Evolutionary conservation across 2,888 invertebrate genomes (phyloP), one percentile per base, ranked within the genome.

Genomic region (Brachyopa scutellaris): DNA sequence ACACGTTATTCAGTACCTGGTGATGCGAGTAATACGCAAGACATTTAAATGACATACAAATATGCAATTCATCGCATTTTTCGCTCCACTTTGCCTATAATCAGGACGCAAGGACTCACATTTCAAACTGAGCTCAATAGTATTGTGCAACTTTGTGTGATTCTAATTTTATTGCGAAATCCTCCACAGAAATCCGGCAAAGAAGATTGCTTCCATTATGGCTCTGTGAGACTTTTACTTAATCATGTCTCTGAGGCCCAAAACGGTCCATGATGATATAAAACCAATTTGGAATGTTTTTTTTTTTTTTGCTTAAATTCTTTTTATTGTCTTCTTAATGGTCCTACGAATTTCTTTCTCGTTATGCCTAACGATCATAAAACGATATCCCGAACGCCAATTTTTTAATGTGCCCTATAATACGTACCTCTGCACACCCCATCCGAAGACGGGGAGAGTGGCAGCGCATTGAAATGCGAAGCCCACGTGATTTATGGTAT

Each of bases 311-410:
- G n/a, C 13, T 5, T 13, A 36, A 55, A 29, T 36, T 36, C n/a
- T 51, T 73, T 62, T 62, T 73, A 73, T 72, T 73, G 45, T 73
- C 53, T 55, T 36, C 51, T 36, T 62, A 73, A 73, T 62, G 72
- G 62, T 47, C 62, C 51, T 49, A n/a, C 42, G 61, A 76, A 76
- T 61, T 76, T 67, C 45, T 61, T 67, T n/a, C 59, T 76, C 67
- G 74, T 76, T 76, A 67, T 76, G 33, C 53, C 61, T 67, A 76
- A 76, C 67, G 76, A 61, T 67, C 76, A 67, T 76, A 76, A 76
- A 76, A 55, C 61, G 76, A 67, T 76, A 61, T 67, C 59, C 51
- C 51, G 53, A 69, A 61, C 51, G 61, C 61, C 76, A 76, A 67
- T 67, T 76, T 67, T 76, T 59, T 64, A 59, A 61, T 76, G 53